Evolutionary conservation across 1,140 invertebrate genomes (phyloP), one percentile per base, ranked within the genome.

Genomic region (Triops longicaudatus): DNA sequence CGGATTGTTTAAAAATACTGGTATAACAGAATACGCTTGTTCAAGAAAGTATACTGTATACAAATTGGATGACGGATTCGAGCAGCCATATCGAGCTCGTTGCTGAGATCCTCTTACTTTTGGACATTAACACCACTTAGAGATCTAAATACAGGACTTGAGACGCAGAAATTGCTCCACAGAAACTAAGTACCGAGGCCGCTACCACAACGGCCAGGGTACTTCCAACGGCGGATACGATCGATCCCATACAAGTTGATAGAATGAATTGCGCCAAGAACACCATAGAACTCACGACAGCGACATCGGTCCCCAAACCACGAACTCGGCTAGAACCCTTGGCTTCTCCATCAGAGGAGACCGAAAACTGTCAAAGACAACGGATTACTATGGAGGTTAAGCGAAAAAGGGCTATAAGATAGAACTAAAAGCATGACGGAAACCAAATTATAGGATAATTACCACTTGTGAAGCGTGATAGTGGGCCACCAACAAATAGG

Each of bases 221-320:
- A 31, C 91, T 92, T 1, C 91, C 90, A 1, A 88, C 82, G 1
- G 86, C 79, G 71, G 89, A 89, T 1, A 98, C 91, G 72, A 97
- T 91, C 6, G 89, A 90, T 0, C 96, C 96, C 87, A 97, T 92
- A 79, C 90, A 91, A 71, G 93, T 86, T 0, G 95, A 96, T 3
- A 98, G 86, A 11, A 94, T 86, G 80, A 98, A 95, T 84, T 98
- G 96, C 0, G 95, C 96, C 63, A 97, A 86, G 84, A 98, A 98
- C 1, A 98, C 95, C 92, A 97, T 97, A 80, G 92, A 94, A 79
- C 93, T 95, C 26, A 98, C 92, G 76, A 97, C 90, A 0, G 95
- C 95, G 0, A 98, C 89, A 82, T 98, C 96, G 0, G 96, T 98
- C 1, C 96, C 96, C 10, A 98, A 85, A 1, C 96, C 96, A 14